Base-by-base conservation (phyloP, 2,797 vertebrate genomes). In the Cryptoblepharus egeriae region DNA sequence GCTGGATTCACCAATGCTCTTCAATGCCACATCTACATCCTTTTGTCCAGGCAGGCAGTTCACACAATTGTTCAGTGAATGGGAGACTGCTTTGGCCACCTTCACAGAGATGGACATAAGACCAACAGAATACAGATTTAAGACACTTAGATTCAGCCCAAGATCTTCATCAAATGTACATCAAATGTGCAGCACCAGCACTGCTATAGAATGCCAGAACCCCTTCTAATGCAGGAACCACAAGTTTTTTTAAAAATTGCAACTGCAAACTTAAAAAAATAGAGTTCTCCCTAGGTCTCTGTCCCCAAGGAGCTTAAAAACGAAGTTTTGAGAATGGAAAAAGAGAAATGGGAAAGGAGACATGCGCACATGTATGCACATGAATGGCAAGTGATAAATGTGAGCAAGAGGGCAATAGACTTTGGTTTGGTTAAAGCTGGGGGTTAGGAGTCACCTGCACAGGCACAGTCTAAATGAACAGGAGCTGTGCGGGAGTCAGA, bases 1-100 rank as follows among this genome's bases (percentile, higher is more conserved):
- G 96, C 98, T 99, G 87, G 98, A 97, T 87, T 99, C 98, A 9
- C 98, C 98, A 0, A 99, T 99, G 92, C 98, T 99, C 93, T 98
- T 97, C 39, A 99, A 96, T 74, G 98, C 98, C 95, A 99, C 98
- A 76, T 99, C 98, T 76, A 99, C 98, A 87, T 99, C 98, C 93
- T 99, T 99, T 93, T 99, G 98, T 65, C 98, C 98, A 16, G 98
- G 98, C 79, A 99, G 96, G 94, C 98, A 99, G 90, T 99, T 99
- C 83, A 99, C 98, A 2, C 98, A 99, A 94, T 98, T 99, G 93
- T 99, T 99, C 93, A 99, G 92, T 5, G 98, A 99, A 93, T 99
- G 98, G 0, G 98, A 99, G 76, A 99, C 98, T 0, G 98, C 97
- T 95, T 99, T 99, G 85, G 98, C 98, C 92, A 99, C 98, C 98